Percentiles rank a stretch among this genome's conserved stretches.
Evolutionary conservation across 2,113 vertebrate species (phyloP).

Genomic region (Notothenia rossii): DNA sequence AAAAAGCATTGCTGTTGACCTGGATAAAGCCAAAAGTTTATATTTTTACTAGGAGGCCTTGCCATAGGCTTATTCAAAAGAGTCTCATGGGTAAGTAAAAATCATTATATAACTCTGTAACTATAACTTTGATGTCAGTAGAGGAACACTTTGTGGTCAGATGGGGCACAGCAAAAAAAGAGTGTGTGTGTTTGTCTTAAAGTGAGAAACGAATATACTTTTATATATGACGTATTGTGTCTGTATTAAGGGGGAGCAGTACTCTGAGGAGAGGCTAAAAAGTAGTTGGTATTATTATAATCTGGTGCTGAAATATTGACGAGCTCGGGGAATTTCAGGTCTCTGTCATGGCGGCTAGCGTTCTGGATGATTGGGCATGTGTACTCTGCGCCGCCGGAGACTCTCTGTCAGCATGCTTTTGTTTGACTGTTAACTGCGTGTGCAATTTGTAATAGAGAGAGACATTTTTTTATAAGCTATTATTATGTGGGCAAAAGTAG

Average conservation of each 20-base stretch:
- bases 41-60: constrained; percentile 47
- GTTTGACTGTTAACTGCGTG: constrained; percentile 14
- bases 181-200: neutral
- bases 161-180: no score
- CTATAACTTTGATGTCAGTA: constrained; percentile 55
- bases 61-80: constrained; percentile 50
- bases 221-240: constrained; percentile 17
- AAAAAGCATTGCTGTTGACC: constrained; percentile 36
- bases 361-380: constrained; percentile 22
- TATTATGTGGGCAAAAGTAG: constrained; percentile 3
- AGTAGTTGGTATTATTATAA: constrained; percentile 32
- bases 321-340: constrained; percentile 12
- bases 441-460: constrained; percentile 19
- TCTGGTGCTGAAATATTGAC: constrained; percentile 51
- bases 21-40: constrained; percentile 59
- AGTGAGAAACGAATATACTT: neutral
- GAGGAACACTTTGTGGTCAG: constrained; percentile 16
- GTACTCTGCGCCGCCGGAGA: neutral
- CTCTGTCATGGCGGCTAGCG: constrained; percentile 1
- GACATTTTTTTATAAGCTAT: constrained; percentile 18
- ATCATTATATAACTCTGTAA: constrained; percentile 43
- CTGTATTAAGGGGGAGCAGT: constrained; percentile 2
- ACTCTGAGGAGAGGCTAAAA: neutral
- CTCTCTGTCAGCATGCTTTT: constrained; percentile 8
- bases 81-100: constrained; percentile 23